Conservation (phyloP, 2,797 vertebrate species). For the Xenopus petersii region DNA sequence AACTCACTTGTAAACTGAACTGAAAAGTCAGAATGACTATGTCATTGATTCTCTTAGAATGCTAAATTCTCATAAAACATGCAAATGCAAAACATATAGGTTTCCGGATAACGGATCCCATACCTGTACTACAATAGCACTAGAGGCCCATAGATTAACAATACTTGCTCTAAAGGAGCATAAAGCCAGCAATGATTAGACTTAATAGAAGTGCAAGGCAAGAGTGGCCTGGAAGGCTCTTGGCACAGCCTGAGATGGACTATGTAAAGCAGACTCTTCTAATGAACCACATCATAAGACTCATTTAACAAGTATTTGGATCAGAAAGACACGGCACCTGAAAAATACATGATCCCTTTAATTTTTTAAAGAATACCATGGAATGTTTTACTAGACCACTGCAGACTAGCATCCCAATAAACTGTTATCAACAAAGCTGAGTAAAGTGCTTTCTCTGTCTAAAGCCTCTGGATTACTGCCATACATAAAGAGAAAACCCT, state of each 20-base stretch:
- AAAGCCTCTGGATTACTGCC: neutral
- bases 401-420: constrained; percentile 54
- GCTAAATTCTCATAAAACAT: no score
- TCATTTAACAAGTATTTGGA: constrained; percentile 52
- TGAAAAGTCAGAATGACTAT: no score
- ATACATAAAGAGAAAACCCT: neutral
- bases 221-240: no score
- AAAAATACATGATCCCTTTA: constrained; percentile 52
- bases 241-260: constrained; percentile 4
- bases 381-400: constrained; percentile 49
- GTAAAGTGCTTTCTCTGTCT: constrained; percentile 31
- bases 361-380: constrained; percentile 52
- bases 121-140: no score
- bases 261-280: constrained; percentile 49
- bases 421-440: constrained; percentile 57
- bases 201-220: no score
- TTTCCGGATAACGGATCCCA: no score
- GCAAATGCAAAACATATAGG: no score
- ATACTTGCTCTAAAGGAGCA: no score
- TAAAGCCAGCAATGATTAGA: no score
- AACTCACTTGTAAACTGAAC: no score
- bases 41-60: no score
- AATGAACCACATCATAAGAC: constrained; percentile 49
- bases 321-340: constrained; percentile 46
- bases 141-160: no score